Base-by-base conservation (phyloP, 2,113 vertebrate species). In the Puntigrus tetrazona region DNA sequence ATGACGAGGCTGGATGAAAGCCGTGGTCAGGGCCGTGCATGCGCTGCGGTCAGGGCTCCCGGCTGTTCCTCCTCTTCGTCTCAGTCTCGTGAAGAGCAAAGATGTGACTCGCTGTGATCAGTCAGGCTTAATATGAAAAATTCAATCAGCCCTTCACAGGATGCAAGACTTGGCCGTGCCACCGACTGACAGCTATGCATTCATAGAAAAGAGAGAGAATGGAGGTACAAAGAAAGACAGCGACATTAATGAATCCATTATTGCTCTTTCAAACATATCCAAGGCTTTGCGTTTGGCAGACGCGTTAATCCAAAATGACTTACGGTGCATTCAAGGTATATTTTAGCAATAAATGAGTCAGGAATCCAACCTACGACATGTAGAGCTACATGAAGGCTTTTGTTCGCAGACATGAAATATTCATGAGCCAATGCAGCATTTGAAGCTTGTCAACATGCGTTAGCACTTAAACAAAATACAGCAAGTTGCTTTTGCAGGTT, bases 91-190 rank as follows among this genome's bases (percentile, higher is more conserved):
- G 61, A 82, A 78, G 79, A 85, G 63, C 79, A 52, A 55, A 84
- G 63, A 70, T 78, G 83, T 85, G 29, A 87, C 82, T 86, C 77
- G 70, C 86, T 91, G 88, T 79, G 89, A 90, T 92, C 88, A 88
- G 84, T 89, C 89, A 84, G 78, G 87, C 87, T 75, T 87, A 83
- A 91, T 88, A 87, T 77, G 85, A 90, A 89, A 83, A 88, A 92
- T 91, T 87, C 82, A 92, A 83, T 90, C 86, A 82, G 81, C 65
- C 70, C 70, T 82, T 91, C 76, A 83, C n/a, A 81, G 70, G 87
- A 78, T 72, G 81, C 78, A 88, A n/a, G 78, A 50, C 61, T 47
- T 36, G 63, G 57, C 27, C 22, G 14, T 65, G 59, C 45, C 38
- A 47, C 67, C 27, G 50, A 6, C 50, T 83, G 75, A 75, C 34